phyloP scores from a whole-genome alignment of 2,113 vertebrate species.

The Sander lucioperca region DNA sequence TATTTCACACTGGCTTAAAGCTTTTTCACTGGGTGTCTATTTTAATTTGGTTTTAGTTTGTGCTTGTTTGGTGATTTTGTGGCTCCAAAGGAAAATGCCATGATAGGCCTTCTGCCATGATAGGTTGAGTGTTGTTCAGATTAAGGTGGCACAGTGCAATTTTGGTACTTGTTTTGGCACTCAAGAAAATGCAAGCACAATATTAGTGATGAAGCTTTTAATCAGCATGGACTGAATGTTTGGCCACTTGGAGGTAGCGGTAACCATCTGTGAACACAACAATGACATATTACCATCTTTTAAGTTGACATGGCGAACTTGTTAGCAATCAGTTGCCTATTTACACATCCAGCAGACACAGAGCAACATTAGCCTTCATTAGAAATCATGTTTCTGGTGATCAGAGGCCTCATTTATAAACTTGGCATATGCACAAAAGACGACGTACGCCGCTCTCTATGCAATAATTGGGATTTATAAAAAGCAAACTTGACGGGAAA shows the following conservation, averaged over 20 bases:
- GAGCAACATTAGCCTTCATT: too few relatives aligned
- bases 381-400: too few relatives aligned
- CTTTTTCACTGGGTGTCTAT: not conserved
- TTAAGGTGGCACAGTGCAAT: not conserved
- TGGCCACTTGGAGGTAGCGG: not conserved
- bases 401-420: too few relatives aligned
- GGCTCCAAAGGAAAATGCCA: not conserved
- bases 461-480: too few relatives aligned
- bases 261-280: not conserved
- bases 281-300: not conserved
- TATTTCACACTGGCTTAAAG: conserved; percentile 19
- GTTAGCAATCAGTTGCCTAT: too few relatives aligned
- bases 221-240: not conserved
- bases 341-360: too few relatives aligned
- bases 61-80: not conserved
- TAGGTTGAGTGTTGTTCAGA: not conserved
- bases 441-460: too few relatives aligned
- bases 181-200: not conserved
- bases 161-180: not conserved
- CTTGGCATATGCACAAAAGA: too few relatives aligned
- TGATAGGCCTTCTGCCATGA: not conserved
- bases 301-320: too few relatives aligned
- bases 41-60: not conserved
- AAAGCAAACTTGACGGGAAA: too few relatives aligned
- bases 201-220: not conserved